These are phyloP conservation scores for Microchrysa polita DNA, from an alignment of 2,888 invertebrate species.

Conservation along the genomic window DNA sequence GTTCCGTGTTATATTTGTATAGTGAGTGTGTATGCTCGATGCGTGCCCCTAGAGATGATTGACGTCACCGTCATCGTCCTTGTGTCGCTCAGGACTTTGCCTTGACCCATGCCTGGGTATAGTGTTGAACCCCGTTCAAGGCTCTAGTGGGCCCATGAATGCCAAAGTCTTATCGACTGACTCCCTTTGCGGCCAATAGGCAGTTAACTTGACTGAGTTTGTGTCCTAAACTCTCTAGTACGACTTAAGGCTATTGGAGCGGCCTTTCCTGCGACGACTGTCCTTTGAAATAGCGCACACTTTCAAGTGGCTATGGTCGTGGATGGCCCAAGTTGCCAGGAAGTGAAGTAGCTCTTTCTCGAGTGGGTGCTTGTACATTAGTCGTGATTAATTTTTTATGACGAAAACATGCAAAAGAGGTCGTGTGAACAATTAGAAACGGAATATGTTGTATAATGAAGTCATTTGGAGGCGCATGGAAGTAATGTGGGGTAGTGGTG, in stretches of 20 bases:
- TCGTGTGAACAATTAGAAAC: too few relatives aligned
- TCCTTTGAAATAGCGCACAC: slow-evolving; percentile 1
- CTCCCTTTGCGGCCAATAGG: not conserved
- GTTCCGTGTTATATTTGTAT: not conserved
- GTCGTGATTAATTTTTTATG: too few relatives aligned
- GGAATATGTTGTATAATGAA: too few relatives aligned
- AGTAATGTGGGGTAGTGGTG: too few relatives aligned
- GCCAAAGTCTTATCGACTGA: not conserved
- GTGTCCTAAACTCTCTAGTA: too few relatives aligned
- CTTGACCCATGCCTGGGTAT: not conserved
- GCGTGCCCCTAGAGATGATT: not conserved
- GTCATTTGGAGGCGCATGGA: too few relatives aligned
- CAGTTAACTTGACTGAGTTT: not conserved
- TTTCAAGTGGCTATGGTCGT: not conserved
- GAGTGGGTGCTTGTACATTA: too few relatives aligned
- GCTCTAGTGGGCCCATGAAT: not conserved
- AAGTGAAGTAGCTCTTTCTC: too few relatives aligned
- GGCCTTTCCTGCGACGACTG: not conserved
- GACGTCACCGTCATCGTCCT: slow-evolving; percentile 1
- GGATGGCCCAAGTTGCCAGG: too few relatives aligned
- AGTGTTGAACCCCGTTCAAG: not conserved
- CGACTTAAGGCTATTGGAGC: not conserved
- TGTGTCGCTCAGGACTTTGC: not conserved
- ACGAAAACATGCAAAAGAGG: too few relatives aligned
- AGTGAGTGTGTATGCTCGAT: not conserved